Evolutionary conservation across 1,140 invertebrate genomes (phyloP).

Genomic region (Hylaeus volcanicus): DNA sequence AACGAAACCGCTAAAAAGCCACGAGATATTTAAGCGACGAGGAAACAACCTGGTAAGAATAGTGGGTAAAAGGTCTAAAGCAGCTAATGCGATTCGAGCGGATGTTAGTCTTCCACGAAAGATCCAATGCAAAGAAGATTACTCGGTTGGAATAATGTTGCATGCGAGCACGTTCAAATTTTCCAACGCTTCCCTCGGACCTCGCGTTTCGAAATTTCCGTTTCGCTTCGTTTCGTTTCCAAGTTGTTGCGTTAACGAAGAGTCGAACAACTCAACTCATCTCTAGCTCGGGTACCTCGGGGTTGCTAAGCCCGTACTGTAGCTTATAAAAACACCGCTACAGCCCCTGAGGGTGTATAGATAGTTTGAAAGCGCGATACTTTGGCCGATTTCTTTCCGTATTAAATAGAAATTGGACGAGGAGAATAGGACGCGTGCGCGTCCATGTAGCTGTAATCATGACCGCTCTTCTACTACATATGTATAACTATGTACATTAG

Average conservation of each 20-base stretch:
- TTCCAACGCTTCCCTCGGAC: not conserved
- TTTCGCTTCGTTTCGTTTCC: no score
- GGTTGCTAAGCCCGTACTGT: no score
- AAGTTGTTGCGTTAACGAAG: no score
- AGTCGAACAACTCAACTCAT: no score
- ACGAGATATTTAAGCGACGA: not conserved
- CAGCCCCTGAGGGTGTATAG: no score
- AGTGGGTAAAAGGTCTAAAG: conserved; percentile 1
- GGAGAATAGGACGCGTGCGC: not conserved
- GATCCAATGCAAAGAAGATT: conserved; percentile 28
- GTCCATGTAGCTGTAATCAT: not conserved
- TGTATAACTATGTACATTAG: conserved; percentile 21
- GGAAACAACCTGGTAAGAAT: not conserved
- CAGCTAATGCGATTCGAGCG: conserved; percentile 19
- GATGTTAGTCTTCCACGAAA: conserved; percentile 25
- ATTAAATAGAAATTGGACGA: not conserved
- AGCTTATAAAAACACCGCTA: no score
- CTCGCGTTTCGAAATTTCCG: no score
- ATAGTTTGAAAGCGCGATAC: no score
- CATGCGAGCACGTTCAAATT: conserved; percentile 13
- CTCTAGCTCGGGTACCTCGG: no score
- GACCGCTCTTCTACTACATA: not conserved
- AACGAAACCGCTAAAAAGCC: no score
- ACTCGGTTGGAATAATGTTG: conserved; percentile 3
- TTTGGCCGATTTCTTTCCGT: not conserved